phyloP scores from a whole-genome alignment of 2,888 invertebrate species.

The Seladonia tumulorum region DNA sequence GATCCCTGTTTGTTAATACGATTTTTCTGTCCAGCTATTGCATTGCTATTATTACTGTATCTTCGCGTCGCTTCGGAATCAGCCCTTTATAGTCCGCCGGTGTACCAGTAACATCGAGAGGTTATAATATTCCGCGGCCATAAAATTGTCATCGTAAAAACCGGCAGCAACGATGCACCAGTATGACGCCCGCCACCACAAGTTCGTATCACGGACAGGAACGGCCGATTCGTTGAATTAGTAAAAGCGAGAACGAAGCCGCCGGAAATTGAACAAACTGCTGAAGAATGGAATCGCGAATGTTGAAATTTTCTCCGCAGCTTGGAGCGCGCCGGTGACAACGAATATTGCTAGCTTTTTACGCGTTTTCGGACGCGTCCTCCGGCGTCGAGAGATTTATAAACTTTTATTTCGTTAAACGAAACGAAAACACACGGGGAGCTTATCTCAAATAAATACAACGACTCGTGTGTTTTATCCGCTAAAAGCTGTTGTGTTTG shows the following conservation, averaged over 20 bases:
- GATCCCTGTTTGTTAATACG: too few relatives aligned
- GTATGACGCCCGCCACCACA: background rate
- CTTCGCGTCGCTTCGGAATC: too few relatives aligned
- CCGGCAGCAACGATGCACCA: background rate
- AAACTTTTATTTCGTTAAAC: background rate
- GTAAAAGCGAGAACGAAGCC: background rate
- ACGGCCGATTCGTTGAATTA: background rate
- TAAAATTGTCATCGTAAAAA: background rate
- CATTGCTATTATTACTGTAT: too few relatives aligned
- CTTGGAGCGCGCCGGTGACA: background rate
- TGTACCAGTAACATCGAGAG: too few relatives aligned
- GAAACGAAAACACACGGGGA: background rate
- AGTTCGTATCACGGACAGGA: background rate
- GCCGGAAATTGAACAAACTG: background rate
- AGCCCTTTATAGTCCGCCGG: too few relatives aligned
- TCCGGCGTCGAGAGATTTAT: background rate
- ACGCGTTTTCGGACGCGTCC: background rate
- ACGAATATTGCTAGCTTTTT: background rate
- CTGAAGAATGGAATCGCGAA: background rate
- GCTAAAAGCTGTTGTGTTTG: background rate
- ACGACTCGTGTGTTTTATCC: background rate
- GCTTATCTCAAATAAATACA: slow-evolving; percentile 2
- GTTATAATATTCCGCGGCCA: background rate
- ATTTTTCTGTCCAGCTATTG: too few relatives aligned
- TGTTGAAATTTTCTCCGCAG: background rate